phyloP scores from a whole-genome alignment of 2,113 vertebrate species.

The Oncorhynchus keta region DNA sequence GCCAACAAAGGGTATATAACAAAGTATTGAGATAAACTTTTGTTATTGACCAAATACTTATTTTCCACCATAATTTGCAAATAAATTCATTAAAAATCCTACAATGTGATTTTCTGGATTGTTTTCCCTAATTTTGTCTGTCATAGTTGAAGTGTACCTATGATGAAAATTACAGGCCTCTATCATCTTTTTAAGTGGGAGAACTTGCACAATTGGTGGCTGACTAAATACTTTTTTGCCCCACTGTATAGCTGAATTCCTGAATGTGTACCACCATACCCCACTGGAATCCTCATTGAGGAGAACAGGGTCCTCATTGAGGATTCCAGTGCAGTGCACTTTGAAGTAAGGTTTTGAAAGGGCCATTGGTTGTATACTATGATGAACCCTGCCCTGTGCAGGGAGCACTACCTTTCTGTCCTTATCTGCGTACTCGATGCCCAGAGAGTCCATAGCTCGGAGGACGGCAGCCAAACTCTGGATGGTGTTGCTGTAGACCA shows the following conservation, averaged over 20 bases:
- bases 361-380: not conserved
- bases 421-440: constrained; percentile 93
- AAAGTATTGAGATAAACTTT: too few species aligned
- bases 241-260: not conserved
- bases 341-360: not conserved
- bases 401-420: constrained; percentile 82
- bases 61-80: too few species aligned
- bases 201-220: too few species aligned
- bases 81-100: too few species aligned
- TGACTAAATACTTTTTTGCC: too few species aligned
- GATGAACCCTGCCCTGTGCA: not conserved
- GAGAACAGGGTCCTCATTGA: not conserved
- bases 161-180: too few species aligned
- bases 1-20: too few species aligned
- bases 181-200: too few species aligned
- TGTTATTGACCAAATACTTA: too few species aligned
- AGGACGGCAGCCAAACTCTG: constrained; percentile 96
- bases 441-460: constrained; percentile 95
- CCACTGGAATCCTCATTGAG: not conserved
- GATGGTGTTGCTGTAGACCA: constrained; percentile 99
- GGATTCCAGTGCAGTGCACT: not conserved
- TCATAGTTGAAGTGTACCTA: too few species aligned
- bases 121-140: too few species aligned
- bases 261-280: not conserved
- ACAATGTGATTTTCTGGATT: too few species aligned